Base-by-base conservation (phyloP, 2,113 vertebrate genomes). In the Tympanuchus pallidicinctus region DNA sequence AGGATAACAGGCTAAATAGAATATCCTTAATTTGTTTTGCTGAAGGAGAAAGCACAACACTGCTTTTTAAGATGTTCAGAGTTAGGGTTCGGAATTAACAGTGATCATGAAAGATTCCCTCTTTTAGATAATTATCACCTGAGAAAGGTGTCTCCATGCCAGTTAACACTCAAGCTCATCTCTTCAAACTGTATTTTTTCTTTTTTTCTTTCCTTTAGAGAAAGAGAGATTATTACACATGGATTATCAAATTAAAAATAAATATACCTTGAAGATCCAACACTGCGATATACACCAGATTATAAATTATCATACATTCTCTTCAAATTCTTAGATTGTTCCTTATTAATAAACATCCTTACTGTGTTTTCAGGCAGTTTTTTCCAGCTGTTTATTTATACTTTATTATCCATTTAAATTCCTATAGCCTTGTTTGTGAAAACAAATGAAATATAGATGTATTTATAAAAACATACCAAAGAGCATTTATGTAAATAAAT, bases 401-500 rank as follows among this genome's bases (percentile, higher is more conserved):
- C 5, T n/a, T 4, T 32, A 66, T 48, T 91, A 91, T 32, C 79
- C 1, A 63, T 87, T 87, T 69, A 76, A 48, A 87, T 91, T 79
- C 60, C 54, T 79, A 79, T 4, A 10, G 54, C 38, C 32, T 70
- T 76, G n/a, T 91, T 92, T 88, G 50, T 27, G 85, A 85, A 87
- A 89, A 69, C 24, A 87, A 87, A 82, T 42, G 19, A 91, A 42
- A 76, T 43, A 80, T 11, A 73, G 70, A 82, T 73, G 82, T 89
- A 75, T 72, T 90, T 75, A 0, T n/a, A 75, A 57, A 42, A 87
- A 27, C 3, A 38, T 50, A 90, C 70, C 36, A 85, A 28, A 45
- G 34, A 87, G 10, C 48, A 74, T 72, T 82, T 80, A 69, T 50
- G 42, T 79, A 84, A 92, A 91, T 76, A 93, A 80, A 70, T 52